These are phyloP conservation scores for Pedionomus torquatus DNA, from an alignment of 2,113 vertebrate genomes.

Conservation along the genomic window DNA sequence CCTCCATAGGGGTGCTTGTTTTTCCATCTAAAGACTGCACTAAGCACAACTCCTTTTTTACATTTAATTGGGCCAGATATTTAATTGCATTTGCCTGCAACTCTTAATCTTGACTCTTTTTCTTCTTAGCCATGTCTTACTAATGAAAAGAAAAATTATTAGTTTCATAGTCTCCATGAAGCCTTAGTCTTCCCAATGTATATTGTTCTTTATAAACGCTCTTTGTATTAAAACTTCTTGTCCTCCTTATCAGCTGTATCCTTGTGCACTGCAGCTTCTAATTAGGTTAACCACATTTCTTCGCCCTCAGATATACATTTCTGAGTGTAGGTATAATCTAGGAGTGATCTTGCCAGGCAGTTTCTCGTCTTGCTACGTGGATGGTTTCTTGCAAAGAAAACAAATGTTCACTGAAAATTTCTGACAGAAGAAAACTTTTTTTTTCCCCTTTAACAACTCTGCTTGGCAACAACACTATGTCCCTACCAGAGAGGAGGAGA, in stretches of 20 bases:
- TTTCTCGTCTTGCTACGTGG: not conserved
- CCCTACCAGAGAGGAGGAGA: not conserved
- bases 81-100: not conserved
- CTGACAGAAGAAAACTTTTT: not conserved
- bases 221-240: no score
- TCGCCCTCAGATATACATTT: rapidly evolving
- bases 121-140: not conserved
- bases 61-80: not conserved
- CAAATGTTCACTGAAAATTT: not conserved
- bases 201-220: not conserved
- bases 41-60: not conserved
- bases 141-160: not conserved
- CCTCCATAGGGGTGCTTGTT: not conserved
- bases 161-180: not conserved
- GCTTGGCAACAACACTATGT: not conserved
- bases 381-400: not conserved
- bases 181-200: not conserved
- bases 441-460: not conserved
- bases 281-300: not conserved
- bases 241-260: not conserved
- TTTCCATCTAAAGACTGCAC: not conserved
- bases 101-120: not conserved
- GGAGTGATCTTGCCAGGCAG: not conserved
- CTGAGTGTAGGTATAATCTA: not conserved
- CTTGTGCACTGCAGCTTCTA: not conserved